A percentile compares a stretch with the other conserved stretches of the same genome.
phyloP scores from a whole-genome alignment of 2,113 vertebrate genomes.

The Muntiacus reevesi region DNA sequence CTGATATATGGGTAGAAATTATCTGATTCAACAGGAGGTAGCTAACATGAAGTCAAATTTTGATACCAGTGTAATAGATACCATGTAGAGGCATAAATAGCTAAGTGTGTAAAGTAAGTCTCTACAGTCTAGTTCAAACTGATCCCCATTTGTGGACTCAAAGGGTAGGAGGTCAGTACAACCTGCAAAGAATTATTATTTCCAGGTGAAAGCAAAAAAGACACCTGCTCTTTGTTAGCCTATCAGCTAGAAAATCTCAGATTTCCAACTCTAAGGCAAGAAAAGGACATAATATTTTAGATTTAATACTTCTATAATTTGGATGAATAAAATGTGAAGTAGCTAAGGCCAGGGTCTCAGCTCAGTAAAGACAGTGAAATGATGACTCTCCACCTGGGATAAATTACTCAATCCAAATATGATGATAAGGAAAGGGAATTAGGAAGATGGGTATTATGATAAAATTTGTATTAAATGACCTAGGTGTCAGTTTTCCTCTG shows the following conservation, averaged over 20 bases:
- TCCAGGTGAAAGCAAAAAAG: neutral
- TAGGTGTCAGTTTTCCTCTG: neutral
- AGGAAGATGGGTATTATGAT: neutral
- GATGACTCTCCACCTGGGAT: neutral
- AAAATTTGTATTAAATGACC: neutral
- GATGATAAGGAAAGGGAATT: neutral
- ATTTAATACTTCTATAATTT: neutral
- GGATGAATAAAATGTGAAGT: neutral
- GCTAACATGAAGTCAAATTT: neutral
- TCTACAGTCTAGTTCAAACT: neutral
- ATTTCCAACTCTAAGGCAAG: neutral
- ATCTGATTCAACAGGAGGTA: too few relatives aligned
- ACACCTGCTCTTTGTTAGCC: neutral
- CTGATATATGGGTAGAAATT: too few relatives aligned
- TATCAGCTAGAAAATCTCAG: neutral
- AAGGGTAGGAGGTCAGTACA: neutral
- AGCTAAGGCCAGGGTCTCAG: neutral
- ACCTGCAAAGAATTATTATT: neutral
- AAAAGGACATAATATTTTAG: neutral
- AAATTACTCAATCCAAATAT: neutral
- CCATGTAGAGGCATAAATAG: neutral
- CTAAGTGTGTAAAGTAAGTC: neutral
- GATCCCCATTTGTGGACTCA: neutral
- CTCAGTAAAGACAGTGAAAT: neutral
- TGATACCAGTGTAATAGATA: neutral